phyloP scores from a whole-genome alignment of 1,140 invertebrate species.

The Formica exsecta region DNA sequence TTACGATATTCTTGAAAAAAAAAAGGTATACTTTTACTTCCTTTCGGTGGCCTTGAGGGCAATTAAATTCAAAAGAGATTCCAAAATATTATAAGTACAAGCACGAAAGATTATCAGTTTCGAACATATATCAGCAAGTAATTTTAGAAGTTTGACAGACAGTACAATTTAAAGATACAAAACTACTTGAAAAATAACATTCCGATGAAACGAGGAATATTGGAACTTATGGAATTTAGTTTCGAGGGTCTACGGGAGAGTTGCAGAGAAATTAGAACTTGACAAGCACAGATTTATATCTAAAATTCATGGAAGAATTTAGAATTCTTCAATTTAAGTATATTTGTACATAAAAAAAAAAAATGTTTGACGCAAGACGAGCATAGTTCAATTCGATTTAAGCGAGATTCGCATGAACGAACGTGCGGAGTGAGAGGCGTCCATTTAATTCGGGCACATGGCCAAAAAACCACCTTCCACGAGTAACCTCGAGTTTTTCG shows the following conservation, averaged over 20 bases:
- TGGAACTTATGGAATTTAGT: not conserved
- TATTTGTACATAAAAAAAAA: not conserved
- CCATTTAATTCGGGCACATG: slow-evolving; percentile 16
- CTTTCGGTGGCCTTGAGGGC: not conserved
- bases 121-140: not conserved
- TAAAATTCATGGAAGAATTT: not conserved
- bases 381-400: too few species aligned
- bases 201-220: not conserved
- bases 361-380: not conserved
- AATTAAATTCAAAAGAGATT: not conserved
- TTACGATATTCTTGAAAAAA: not conserved
- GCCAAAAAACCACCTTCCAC: not conserved
- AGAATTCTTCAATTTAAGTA: not conserved
- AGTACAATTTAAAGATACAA: not conserved
- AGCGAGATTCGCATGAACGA: too few species aligned
- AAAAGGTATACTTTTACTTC: not conserved
- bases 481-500: slow-evolving; percentile 13
- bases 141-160: not conserved
- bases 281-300: not conserved
- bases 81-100: too few species aligned
- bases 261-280: not conserved
- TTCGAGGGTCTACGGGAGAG: not conserved
- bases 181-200: not conserved
- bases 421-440: not conserved
- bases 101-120: not conserved